Evolutionary conservation across 2,888 invertebrate species (phyloP).

Genomic region (Pheosia gnoma): DNA sequence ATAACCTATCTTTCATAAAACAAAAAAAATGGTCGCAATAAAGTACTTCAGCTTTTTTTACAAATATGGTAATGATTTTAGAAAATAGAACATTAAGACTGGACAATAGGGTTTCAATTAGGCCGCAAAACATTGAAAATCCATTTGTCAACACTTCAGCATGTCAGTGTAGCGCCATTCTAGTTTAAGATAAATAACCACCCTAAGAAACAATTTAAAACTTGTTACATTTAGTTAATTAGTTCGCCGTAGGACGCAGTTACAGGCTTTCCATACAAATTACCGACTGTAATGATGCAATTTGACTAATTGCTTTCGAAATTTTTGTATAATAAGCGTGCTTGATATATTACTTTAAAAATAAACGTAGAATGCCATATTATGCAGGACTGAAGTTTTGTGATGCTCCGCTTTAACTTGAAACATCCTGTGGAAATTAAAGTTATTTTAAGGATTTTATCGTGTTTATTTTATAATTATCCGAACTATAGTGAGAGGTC

Average conservation of each 20-base stretch:
- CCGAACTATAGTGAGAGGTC: too few species aligned
- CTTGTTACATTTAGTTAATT: constrained; percentile 60
- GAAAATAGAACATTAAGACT: not conserved
- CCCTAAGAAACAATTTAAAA: constrained; percentile 59
- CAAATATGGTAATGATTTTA: too few species aligned
- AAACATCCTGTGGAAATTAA: too few species aligned
- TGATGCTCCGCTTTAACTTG: too few species aligned
- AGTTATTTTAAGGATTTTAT: too few species aligned
- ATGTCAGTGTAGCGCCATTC: not conserved
- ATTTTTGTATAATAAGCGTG: constrained; percentile 27
- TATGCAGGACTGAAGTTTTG: too few species aligned
- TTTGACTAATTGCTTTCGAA: constrained; percentile 28
- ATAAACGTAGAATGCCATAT: not conserved
- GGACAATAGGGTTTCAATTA: not conserved
- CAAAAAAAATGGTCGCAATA: too few species aligned
- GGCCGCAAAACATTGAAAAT: not conserved
- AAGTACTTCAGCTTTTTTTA: too few species aligned
- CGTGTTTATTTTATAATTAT: too few species aligned
- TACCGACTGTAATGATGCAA: constrained; percentile 28
- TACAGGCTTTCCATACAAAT: constrained; percentile 48
- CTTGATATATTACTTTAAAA: constrained; percentile 8
- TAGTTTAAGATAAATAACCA: constrained; percentile 42
- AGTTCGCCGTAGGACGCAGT: constrained; percentile 28
- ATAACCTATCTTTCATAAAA: too few species aligned
- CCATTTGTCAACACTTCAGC: not conserved